Evolutionary conservation across 2,888 invertebrate genomes (phyloP).

Genomic region (Cremastobaeus sp.): DNA sequence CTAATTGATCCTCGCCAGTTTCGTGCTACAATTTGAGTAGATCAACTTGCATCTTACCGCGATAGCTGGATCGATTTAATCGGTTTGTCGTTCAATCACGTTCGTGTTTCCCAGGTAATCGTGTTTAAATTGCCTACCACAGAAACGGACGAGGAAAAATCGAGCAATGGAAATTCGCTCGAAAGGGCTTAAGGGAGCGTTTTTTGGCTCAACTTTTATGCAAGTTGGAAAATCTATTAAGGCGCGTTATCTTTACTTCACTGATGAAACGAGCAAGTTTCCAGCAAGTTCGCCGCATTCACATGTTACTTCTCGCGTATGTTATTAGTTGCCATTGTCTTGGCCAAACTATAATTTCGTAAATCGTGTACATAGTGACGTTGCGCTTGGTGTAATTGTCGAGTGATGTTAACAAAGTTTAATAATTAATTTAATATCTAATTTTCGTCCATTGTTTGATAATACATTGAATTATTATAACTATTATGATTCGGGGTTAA

Average conservation of each 20-base stretch:
- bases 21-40: slow-evolving; percentile 34
- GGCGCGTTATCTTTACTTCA: too few species aligned
- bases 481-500: too few species aligned
- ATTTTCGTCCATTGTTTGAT: too few species aligned
- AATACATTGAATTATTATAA: too few species aligned
- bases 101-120: too few species aligned
- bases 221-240: too few species aligned
- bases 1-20: slow-evolving; percentile 50
- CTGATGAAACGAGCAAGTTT: too few species aligned
- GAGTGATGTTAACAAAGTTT: slow-evolving; percentile 1
- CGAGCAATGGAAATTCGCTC: too few species aligned
- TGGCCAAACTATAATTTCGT: slow-evolving; percentile 27
- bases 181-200: too few species aligned
- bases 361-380: too few species aligned
- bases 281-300: slow-evolving; percentile 15
- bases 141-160: too few species aligned
- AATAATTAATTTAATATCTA: neutral
- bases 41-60: slow-evolving; percentile 39
- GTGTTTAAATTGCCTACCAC: neutral
- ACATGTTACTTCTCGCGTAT: slow-evolving; percentile 13
- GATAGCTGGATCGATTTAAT: slow-evolving; percentile 14
- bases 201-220: neutral
- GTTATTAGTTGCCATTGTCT: slow-evolving; percentile 30
- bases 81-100: slow-evolving; percentile 8
- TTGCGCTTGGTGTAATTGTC: too few species aligned